Conservation (phyloP, 2,888 invertebrate genomes). For the Bellardia bayeri region DNA sequence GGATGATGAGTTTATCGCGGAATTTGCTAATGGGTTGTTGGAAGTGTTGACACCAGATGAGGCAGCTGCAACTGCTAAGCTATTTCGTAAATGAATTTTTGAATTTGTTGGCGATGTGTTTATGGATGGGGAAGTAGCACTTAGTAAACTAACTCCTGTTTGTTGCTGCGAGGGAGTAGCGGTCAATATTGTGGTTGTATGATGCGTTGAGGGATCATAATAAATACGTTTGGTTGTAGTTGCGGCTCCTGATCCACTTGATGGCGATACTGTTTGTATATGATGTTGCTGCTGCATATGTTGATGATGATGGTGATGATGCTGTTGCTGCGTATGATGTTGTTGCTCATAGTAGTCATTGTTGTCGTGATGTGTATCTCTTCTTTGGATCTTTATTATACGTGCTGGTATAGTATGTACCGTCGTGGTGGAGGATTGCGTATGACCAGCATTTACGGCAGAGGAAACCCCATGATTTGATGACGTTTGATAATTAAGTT, state of each 20-base stretch:
- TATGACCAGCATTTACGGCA: conserved; percentile 61
- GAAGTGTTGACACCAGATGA: conserved; percentile 43
- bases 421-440: conserved; percentile 65
- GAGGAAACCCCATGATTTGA: conserved; percentile 47
- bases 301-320: conserved; percentile 71
- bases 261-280: conserved; percentile 56
- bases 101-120: conserved; percentile 73
- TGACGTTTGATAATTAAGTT: conserved; percentile 78
- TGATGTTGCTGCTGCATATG: conserved; percentile 71
- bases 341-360: conserved; percentile 79
- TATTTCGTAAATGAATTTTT: conserved; percentile 68
- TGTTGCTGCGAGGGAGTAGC: conserved; percentile 73
- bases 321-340: conserved; percentile 74
- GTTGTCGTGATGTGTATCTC: conserved; percentile 79
- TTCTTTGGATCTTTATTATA: conserved; percentile 82
- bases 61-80: conserved; percentile 70
- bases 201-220: conserved; percentile 79
- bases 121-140: conserved; percentile 52
- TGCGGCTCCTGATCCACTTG: conserved; percentile 22
- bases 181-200: conserved; percentile 76
- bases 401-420: conserved; percentile 77
- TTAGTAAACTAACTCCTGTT: conserved; percentile 67
- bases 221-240: conserved; percentile 77
- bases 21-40: conserved; percentile 60
- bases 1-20: conserved; percentile 66